phyloP scores from a whole-genome alignment of 1,140 invertebrate species.

The Zaprionus capensis region DNA sequence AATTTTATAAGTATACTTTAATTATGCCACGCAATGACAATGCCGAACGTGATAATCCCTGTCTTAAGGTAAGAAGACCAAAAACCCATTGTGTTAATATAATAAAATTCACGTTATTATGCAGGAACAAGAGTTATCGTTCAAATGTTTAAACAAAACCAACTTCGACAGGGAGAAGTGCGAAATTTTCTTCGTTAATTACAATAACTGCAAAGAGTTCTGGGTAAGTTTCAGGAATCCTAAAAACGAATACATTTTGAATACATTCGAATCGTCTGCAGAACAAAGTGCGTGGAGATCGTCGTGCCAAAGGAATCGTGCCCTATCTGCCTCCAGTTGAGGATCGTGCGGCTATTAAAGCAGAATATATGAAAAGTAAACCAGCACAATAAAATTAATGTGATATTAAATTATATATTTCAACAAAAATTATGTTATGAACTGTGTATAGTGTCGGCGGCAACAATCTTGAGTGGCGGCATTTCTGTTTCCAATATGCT shows the following conservation, averaged over 20 bases:
- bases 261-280: conserved; percentile 10
- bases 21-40: conserved; percentile 83
- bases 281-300: conserved; percentile 76
- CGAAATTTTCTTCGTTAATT: conserved; percentile 87
- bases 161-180: conserved; percentile 87
- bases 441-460: conserved; percentile 59
- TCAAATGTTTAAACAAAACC: conserved; percentile 87
- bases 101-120: conserved; percentile 26
- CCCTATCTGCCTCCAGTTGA: conserved; percentile 74
- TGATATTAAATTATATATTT: conserved; percentile 16
- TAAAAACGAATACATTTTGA: neutral
- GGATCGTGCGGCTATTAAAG: conserved; percentile 72
- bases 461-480: conserved; percentile 79
- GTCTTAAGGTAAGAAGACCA: conserved; percentile 65
- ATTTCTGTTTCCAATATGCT: conserved; percentile 86
- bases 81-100: neutral
- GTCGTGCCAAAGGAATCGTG: conserved; percentile 69
- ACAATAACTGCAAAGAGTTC: conserved; percentile 87
- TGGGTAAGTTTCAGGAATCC: conserved; percentile 84
- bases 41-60: conserved; percentile 84
- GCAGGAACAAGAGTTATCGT: conserved; percentile 87
- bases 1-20: conserved; percentile 46
- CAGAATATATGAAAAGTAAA: conserved; percentile 79
- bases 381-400: conserved; percentile 37
- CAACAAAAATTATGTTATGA: conserved; percentile 35